phyloP scores from a whole-genome alignment of 2,113 vertebrate species.

The Ahaetulla prasina region DNA sequence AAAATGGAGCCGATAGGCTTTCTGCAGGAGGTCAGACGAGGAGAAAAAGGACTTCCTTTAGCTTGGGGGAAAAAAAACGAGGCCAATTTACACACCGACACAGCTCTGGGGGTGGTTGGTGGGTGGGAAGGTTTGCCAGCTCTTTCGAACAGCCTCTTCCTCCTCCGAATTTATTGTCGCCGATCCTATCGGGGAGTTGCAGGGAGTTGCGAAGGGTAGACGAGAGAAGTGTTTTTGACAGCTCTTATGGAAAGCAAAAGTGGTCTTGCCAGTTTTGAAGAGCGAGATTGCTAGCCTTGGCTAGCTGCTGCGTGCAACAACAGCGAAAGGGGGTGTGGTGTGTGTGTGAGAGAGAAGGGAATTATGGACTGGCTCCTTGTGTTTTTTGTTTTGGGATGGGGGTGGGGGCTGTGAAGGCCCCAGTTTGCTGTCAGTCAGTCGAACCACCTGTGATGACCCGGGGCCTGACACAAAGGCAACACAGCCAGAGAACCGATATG shows the following conservation, averaged over 20 bases:
- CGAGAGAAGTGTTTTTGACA: background rate
- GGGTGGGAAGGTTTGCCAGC: no score
- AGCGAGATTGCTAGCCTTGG: background rate
- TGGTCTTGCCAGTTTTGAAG: background rate
- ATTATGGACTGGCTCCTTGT: background rate
- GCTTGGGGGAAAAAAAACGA: background rate
- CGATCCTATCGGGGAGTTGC: no score
- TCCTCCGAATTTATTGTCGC: background rate
- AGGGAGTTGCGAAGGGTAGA: background rate
- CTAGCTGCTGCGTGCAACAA: background rate
- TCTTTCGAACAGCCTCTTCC: background rate
- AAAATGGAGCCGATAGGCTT: background rate
- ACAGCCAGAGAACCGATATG: no score
- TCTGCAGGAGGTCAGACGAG: no score
- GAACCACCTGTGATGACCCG: no score
- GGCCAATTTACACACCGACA: background rate
- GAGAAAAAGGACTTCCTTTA: background rate
- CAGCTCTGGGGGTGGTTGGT: background rate
- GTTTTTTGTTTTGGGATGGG: background rate
- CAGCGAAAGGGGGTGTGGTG: background rate
- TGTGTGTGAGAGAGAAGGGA: background rate
- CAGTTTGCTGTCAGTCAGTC: background rate
- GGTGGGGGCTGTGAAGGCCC: background rate
- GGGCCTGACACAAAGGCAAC: no score
- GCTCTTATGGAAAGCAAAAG: background rate